Evolutionary conservation across 2,113 vertebrate genomes (phyloP).

Genomic region (Balaeniceps rex): DNA sequence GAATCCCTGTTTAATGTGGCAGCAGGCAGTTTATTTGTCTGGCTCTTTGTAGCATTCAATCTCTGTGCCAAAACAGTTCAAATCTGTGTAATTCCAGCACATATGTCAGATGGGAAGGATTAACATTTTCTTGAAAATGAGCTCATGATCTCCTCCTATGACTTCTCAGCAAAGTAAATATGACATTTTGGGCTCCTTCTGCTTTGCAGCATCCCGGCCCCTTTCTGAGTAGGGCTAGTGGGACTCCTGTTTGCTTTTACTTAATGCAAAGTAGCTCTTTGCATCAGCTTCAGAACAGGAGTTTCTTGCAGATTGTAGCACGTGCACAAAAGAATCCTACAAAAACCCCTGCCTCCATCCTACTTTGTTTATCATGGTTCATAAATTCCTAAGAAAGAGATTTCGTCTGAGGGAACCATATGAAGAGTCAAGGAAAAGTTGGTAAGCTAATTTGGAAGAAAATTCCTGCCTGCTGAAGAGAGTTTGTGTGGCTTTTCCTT

Average conservation of each 20-base stretch:
- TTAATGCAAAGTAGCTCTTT: neutral
- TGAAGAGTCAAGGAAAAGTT: neutral
- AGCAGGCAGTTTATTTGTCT: neutral
- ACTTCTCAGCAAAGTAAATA: neutral
- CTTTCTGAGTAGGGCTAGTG: neutral
- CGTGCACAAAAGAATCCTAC: no score
- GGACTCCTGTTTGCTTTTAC: neutral
- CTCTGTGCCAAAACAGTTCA: neutral
- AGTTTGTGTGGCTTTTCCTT: neutral
- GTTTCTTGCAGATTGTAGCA: neutral
- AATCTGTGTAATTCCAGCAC: neutral
- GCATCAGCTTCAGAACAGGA: neutral
- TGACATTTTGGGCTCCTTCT: neutral
- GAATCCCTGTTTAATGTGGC: neutral
- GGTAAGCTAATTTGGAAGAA: neutral
- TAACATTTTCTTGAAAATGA: neutral
- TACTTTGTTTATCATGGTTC: neutral
- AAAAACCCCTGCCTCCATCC: neutral
- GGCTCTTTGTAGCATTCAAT: neutral
- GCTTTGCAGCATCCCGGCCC: neutral
- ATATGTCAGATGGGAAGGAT: neutral
- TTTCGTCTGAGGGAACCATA: neutral
- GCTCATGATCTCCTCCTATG: neutral
- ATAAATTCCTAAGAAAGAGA: neutral
- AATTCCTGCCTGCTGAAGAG: neutral